Percentiles rank a stretch among this genome's conserved stretches.
Conservation (phyloP, 2,797 vertebrate species). For the Lacerta bilineata region DNA sequence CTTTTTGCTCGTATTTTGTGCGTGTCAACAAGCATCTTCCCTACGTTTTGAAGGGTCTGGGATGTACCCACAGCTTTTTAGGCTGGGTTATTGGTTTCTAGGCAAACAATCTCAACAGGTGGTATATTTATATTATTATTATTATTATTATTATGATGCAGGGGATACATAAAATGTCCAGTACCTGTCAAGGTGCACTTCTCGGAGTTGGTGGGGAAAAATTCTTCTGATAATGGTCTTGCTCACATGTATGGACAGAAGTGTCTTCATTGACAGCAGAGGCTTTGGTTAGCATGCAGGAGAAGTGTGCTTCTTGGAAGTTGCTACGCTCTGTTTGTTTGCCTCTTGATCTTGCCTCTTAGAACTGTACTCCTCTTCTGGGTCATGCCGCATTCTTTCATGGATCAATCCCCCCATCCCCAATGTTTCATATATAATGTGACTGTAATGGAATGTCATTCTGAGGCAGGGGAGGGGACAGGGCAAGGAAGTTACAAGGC, state of each 20-base stretch:
- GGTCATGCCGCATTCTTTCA: background rate
- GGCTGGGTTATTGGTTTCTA: background rate
- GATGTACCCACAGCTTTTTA: background rate
- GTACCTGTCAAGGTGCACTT: background rate
- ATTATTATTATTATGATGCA: background rate
- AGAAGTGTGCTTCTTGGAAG: background rate
- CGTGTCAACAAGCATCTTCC: background rate
- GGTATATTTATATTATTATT: background rate
- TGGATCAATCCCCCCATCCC: background rate
- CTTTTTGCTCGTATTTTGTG: background rate
- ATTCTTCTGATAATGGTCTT: slow-evolving; percentile 8
- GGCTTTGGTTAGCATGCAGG: background rate
- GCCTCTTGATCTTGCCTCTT: background rate
- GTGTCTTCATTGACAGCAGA: background rate
- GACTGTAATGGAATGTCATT: background rate
- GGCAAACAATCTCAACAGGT: background rate
- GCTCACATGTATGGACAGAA: background rate
- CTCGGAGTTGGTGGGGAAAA: background rate
- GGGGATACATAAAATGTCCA: background rate
- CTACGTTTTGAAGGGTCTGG: background rate
- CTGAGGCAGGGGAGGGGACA: background rate
- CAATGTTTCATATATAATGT: background rate
- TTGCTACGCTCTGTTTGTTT: background rate
- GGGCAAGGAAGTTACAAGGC: too few species aligned
- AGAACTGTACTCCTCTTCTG: background rate